Conservation (phyloP, 2,888 invertebrate genomes). For the Drosophila anomalata region DNA sequence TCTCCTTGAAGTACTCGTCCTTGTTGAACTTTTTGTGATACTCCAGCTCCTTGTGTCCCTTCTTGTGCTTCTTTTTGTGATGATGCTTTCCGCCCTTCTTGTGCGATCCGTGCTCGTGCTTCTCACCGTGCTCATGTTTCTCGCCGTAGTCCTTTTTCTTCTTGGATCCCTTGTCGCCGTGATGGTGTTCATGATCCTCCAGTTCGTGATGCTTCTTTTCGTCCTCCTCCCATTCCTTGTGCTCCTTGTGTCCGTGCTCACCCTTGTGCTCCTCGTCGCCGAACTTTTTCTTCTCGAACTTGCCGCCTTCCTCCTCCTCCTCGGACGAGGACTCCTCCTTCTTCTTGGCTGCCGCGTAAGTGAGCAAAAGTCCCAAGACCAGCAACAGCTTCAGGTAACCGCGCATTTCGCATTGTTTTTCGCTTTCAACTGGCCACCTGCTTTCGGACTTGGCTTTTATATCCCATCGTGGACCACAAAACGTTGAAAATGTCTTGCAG, state of each 20-base stretch:
- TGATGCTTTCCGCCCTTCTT: conserved; percentile 92
- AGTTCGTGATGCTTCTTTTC: conserved; percentile 91
- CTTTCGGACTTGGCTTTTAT: conserved; percentile 55
- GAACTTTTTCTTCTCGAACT: conserved; percentile 80
- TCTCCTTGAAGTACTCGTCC: conserved; percentile 93
- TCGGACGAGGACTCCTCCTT: conserved; percentile 81
- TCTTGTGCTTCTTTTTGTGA: conserved; percentile 93
- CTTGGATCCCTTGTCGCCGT: conserved; percentile 91
- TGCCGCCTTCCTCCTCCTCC: conserved; percentile 81
- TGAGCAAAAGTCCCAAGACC: conserved; percentile 73
- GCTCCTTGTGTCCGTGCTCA: conserved; percentile 91
- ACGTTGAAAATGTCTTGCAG: conserved; percentile 22
- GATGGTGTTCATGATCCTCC: conserved; percentile 90
- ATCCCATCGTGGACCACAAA: conserved; percentile 59
- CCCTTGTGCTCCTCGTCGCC: conserved; percentile 88
- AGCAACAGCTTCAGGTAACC: conserved; percentile 72
- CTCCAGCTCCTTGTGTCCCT: conserved; percentile 92
- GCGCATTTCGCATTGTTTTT: conserved; percentile 57
- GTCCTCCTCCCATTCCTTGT: conserved; percentile 91
- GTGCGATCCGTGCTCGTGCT: conserved; percentile 90
- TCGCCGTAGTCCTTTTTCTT: conserved; percentile 92
- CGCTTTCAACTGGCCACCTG: conserved; percentile 35
- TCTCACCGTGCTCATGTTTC: conserved; percentile 90
- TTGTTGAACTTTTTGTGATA: conserved; percentile 94
- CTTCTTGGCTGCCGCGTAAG: conserved; percentile 70